Evolutionary conservation across 2,888 invertebrate species (phyloP), one percentile per base, ranked within the genome.

Genomic region (Dorcus parallelipipedus): DNA sequence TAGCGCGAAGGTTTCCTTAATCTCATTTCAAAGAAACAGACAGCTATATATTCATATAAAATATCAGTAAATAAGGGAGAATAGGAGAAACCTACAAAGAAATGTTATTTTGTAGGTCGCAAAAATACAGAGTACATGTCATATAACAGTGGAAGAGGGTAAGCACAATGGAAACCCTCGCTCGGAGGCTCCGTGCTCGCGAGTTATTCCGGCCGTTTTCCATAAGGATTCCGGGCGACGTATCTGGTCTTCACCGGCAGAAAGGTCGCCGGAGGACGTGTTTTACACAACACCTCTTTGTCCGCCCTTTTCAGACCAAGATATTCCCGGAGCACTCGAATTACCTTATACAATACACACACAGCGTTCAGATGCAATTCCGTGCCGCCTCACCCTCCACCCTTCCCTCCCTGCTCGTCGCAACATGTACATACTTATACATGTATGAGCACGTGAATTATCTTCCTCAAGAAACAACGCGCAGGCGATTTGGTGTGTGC

Each of bases 261-360:
- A 14, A n/a, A n/a, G 23, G 23, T 33, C 49, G 38, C 49, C 38
- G 38, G 26, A 49, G 49, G 23, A 49, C 49, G 49, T 49, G 49
- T 49, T 14, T 23, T 33, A 49, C 49, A 49, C 33, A 38, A 49
- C 49, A 38, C 20, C 49, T 49, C 49, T 38, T 49, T 49, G 49
- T 49, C 20, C 45, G 20, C 45, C 14, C 45, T 23, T 45, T 45
- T 45, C 45, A 45, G 23, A 45, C 45, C 23, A 45, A 45, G 45
- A 45, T 45, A 45, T 45, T n/a, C 45, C 45, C 17, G 45, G 20
- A 45, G 45, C 20, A 45, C 45, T 49, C 33, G 49, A 38, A 49
- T 49, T 49, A 49, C 38, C 38, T 14, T 49, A 9, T 33, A 23
- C 49, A 49, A 14, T 20, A 49, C 23, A 14, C 49, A 8, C 20